phyloP scores from a whole-genome alignment of 2,113 vertebrate genomes.

The Festucalex cinctus region DNA sequence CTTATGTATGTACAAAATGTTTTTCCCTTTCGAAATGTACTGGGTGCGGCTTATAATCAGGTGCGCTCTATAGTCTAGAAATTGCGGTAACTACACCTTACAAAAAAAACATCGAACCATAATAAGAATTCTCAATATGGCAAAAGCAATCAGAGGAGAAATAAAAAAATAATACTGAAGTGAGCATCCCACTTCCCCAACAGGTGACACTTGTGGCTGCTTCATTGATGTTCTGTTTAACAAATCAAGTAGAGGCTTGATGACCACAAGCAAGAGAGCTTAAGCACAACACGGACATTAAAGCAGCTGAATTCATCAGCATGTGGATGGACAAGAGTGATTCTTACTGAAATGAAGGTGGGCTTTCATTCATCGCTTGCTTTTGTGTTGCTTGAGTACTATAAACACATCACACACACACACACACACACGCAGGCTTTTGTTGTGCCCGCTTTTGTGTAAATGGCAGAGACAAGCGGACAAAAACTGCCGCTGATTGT shows the following conservation, averaged over 20 bases:
- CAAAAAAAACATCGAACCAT: no score
- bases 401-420: conserved; percentile 2
- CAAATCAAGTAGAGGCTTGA: background rate
- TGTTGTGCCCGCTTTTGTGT: conserved; percentile 41
- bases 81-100: no score
- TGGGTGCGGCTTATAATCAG: no score
- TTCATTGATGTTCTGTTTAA: background rate
- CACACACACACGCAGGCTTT: conserved; percentile 29
- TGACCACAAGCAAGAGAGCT: conserved; percentile 14
- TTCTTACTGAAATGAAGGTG: conserved; percentile 23
- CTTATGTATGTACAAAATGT: no score
- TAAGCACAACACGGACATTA: conserved; percentile 23
- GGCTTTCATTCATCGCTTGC: conserved; percentile 44
- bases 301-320: conserved; percentile 40
- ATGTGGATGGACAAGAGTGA: conserved; percentile 20
- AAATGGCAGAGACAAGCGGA: conserved; percentile 54
- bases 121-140: no score
- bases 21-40: no score
- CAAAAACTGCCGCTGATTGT: conserved; percentile 55
- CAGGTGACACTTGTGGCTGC: background rate
- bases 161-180: background rate
- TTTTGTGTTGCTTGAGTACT: conserved; percentile 39
- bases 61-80: no score
- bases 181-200: background rate
- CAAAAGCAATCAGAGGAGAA: background rate